A percentile compares a stretch with the other conserved stretches of the same genome.
These are phyloP conservation scores for Triplophysa bombifrons DNA, from an alignment of 2,797 vertebrate genomes.

Conservation along the genomic window DNA sequence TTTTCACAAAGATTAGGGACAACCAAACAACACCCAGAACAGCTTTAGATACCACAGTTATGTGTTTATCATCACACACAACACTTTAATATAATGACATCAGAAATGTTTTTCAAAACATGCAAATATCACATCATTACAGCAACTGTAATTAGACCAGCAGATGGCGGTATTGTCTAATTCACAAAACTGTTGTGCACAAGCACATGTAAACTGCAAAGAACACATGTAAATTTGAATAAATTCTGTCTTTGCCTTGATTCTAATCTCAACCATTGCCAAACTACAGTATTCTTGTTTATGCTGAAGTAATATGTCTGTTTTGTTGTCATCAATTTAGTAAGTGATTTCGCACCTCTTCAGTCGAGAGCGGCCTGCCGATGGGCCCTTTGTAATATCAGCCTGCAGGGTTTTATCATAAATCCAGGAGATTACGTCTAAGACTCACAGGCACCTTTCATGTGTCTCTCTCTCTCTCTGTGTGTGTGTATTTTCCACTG, in stretches of 20 bases:
- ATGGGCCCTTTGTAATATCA: constrained; percentile 68
- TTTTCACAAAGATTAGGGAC: too few species aligned
- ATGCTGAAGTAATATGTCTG: neutral
- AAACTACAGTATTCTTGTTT: neutral
- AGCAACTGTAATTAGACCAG: constrained; percentile 1
- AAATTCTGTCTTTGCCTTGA: neutral
- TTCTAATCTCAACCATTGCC: neutral
- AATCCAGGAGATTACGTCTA: constrained; percentile 76
- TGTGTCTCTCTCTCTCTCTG: constrained; percentile 58
- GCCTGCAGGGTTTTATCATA: constrained; percentile 70
- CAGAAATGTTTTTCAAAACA: too few species aligned
- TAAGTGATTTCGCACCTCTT: constrained; percentile 28
- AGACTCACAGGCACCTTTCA: constrained; percentile 78
- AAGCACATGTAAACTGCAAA: too few species aligned
- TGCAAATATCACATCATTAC: neutral
- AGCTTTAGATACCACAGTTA: too few species aligned
- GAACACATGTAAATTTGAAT: neutral
- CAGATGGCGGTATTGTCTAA: neutral
- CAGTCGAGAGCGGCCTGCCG: neutral
- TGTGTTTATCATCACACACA: too few species aligned
- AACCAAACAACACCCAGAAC: too few species aligned
- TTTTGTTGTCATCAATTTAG: neutral
- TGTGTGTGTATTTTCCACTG: constrained; percentile 40
- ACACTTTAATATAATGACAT: too few species aligned
- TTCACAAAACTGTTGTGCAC: neutral